Evolutionary conservation across 1,140 invertebrate genomes (phyloP).

Genomic region (Chrysomallon squamiferum): DNA sequence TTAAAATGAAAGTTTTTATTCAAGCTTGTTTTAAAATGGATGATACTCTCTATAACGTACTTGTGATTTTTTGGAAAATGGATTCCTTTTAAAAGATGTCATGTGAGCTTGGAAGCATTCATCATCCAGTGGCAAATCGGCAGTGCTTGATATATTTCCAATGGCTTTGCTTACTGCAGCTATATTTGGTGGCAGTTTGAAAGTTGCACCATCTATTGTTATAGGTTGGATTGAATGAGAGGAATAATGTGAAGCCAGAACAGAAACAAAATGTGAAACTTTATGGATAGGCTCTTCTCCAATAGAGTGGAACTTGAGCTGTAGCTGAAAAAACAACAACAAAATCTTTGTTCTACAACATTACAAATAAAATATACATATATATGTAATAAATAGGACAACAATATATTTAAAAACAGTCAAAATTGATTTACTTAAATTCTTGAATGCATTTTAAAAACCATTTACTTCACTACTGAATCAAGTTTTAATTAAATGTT

Average conservation of each 20-base stretch:
- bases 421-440: no score
- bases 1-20: no score
- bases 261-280: slow-evolving; percentile 11
- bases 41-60: no score
- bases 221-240: slow-evolving; percentile 1
- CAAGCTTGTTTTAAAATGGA: no score
- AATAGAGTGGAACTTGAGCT: slow-evolving; percentile 17
- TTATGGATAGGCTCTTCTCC: slow-evolving; percentile 25
- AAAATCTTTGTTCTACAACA: neutral
- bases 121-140: neutral
- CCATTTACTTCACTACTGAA: no score
- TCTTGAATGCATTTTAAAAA: no score
- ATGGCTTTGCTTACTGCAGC: neutral
- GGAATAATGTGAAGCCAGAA: slow-evolving; percentile 18
- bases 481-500: no score
- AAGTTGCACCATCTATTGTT: slow-evolving; percentile 14
- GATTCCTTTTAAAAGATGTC: slow-evolving; percentile 22
- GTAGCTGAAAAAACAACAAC: slow-evolving; percentile 13
- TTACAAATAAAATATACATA: no score
- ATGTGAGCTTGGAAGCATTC: slow-evolving; percentile 31
- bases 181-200: slow-evolving; percentile 20
- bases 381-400: no score
- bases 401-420: no score
- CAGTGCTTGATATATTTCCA: neutral
- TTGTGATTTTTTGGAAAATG: slow-evolving; percentile 10